Base-by-base conservation (phyloP, 2,888 invertebrate species). In the Osmoderma eremita region DNA sequence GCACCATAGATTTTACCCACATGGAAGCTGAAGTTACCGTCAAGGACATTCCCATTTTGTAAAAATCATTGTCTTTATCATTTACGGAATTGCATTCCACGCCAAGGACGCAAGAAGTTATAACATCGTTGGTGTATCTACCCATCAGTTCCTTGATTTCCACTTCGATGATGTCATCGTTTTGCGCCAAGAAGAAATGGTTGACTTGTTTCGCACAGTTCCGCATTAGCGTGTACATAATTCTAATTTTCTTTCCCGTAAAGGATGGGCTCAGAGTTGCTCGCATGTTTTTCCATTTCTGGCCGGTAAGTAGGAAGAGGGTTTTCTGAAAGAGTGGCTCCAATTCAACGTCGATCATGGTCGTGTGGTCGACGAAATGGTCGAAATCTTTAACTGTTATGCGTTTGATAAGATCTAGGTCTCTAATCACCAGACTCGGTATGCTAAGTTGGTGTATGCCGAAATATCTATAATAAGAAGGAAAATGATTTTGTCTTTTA, bases 11-110 rank as follows among this genome's bases (percentile, higher is more conserved):
- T 20, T 63, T 63, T 1, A 50, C 10, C 63, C 63, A 63, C 3
- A 30, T 4, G 1, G 12, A 12, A 10, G 20, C 5, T 6, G 22
- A 39, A 38, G 24, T 51, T 53, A 6, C 12, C 12, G 84, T 82
- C 13, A 82, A 75, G 6, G 75, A 76, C 54, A 82, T 84, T 22
- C 86, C 86, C 80, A 82, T 84, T 38, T 70, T 63, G 68, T 83
- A 87, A 73, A 88, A 87, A 18, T 83, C 74, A 70, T 87, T 87
- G 0, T 84, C 74, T 5, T 76, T 77, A 0, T 87, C 81, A 1
- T 76, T 75, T 10, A 84, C 80, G 0, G 87, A 87, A 71, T 87
- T 81, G 0, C 86, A 82, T 69, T 84, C 81, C 1, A 85, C 71
- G 0, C 85, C 85, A 64, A 84, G 85, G 1, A 84, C 85, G 41